These are phyloP conservation scores for Odontomyia ornata DNA, from an alignment of 2,888 invertebrate species.

Conservation along the genomic window DNA sequence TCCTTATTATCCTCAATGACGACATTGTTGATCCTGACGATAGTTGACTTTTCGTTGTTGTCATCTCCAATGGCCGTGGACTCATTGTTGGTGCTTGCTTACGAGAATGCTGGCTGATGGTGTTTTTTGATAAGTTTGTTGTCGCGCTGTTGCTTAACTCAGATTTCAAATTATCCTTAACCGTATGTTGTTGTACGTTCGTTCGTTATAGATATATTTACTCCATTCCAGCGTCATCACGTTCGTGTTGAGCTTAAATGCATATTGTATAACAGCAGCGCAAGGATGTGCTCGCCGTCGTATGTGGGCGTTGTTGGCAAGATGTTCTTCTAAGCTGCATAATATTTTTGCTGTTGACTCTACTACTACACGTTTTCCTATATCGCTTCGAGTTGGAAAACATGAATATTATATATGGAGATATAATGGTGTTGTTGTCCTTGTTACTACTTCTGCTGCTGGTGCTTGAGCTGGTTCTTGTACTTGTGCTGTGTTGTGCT, in stretches of 20 bases:
- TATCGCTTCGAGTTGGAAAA: not conserved
- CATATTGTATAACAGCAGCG: conserved; percentile 5
- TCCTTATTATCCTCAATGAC: not conserved
- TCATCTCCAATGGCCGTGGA: not conserved
- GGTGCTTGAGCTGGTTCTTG: too few species aligned
- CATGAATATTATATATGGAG: conserved; percentile 1
- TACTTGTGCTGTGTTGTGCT: not conserved
- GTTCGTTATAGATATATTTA: conserved; percentile 22
- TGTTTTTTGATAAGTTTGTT: conserved; percentile 29
- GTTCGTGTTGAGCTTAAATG: conserved; percentile 28
- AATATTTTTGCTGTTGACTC: conserved; percentile 9
- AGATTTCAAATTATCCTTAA: conserved; percentile 41
- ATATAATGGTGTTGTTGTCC: not conserved
- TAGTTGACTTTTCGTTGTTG: conserved; percentile 9
- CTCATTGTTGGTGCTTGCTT: conserved; percentile 18
- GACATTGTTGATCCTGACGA: conserved; percentile 31
- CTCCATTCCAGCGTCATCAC: conserved; percentile 4
- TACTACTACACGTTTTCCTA: not conserved
- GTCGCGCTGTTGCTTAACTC: conserved; percentile 2
- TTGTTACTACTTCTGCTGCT: too few species aligned
- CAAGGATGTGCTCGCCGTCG: not conserved
- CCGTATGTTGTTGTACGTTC: too few species aligned
- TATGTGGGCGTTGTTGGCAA: not conserved
- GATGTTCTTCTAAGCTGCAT: not conserved
- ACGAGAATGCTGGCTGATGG: conserved; percentile 5